phyloP scores from a whole-genome alignment of 2,888 invertebrate species.

The Coronaproctus castanopsis region DNA sequence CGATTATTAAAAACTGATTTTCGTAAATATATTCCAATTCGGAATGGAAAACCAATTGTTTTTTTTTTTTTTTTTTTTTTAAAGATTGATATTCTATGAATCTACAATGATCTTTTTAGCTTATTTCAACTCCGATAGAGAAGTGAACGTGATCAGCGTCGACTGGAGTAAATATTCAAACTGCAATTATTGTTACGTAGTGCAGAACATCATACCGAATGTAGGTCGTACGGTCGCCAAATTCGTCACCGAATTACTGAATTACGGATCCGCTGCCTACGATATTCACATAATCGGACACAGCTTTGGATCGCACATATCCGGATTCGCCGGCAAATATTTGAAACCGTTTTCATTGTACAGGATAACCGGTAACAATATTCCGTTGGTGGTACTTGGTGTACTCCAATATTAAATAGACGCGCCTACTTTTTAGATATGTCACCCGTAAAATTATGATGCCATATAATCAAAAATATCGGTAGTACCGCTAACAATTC shows the following conservation, averaged over 20 bases:
- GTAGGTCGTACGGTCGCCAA: background rate
- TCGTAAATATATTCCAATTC: no score
- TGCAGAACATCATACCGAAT: background rate
- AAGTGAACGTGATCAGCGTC: background rate
- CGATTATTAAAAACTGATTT: no score
- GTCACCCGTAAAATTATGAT: no score
- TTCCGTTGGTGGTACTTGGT: no score
- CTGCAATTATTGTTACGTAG: background rate
- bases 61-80: no score
- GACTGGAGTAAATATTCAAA: background rate
- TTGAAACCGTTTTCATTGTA: background rate
- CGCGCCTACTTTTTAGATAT: no score
- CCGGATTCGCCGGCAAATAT: background rate
- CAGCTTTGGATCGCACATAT: background rate
- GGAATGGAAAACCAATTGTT: no score
- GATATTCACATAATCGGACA: background rate
- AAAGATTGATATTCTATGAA: no score
- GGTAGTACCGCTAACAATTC: no score
- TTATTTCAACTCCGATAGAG: background rate
- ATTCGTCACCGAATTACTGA: background rate
- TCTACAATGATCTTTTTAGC: background rate
- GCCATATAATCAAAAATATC: no score
- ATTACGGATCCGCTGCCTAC: background rate
- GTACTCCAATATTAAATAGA: no score
- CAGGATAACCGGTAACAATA: background rate